These are phyloP conservation scores for Setophaga kirtlandii DNA, from an alignment of 2,113 vertebrate genomes.

Conservation along the genomic window DNA sequence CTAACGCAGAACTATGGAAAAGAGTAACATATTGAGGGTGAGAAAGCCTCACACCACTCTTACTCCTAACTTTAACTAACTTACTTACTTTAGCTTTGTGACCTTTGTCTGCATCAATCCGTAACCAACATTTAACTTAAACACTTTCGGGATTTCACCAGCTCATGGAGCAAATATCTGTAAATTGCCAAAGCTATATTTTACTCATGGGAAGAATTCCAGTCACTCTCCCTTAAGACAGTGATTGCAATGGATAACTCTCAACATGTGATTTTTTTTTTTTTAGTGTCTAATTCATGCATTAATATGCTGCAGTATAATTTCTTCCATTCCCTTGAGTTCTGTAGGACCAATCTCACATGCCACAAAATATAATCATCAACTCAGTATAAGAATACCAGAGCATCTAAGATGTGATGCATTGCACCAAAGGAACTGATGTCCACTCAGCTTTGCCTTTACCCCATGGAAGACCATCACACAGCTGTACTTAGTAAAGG, in stretches of 20 bases:
- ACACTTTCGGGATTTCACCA: neutral
- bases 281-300: neutral
- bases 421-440: neutral
- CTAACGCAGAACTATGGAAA: neutral
- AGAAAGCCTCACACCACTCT: rapidly evolving
- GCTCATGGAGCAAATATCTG: neutral
- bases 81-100: neutral
- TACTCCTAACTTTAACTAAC: neutral
- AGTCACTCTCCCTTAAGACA: neutral
- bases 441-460: neutral
- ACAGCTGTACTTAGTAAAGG: neutral
- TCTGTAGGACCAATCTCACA: neutral
- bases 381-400: neutral
- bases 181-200: neutral
- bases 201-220: neutral
- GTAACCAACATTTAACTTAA: neutral
- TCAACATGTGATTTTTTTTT: neutral
- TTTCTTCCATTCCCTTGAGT: neutral
- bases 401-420: neutral
- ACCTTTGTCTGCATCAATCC: neutral
- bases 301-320: neutral
- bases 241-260: neutral
- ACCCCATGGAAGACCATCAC: neutral
- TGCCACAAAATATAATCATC: neutral
- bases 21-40: neutral